Conservation (phyloP, 2,113 vertebrate species). For the Nothocercus julius region DNA sequence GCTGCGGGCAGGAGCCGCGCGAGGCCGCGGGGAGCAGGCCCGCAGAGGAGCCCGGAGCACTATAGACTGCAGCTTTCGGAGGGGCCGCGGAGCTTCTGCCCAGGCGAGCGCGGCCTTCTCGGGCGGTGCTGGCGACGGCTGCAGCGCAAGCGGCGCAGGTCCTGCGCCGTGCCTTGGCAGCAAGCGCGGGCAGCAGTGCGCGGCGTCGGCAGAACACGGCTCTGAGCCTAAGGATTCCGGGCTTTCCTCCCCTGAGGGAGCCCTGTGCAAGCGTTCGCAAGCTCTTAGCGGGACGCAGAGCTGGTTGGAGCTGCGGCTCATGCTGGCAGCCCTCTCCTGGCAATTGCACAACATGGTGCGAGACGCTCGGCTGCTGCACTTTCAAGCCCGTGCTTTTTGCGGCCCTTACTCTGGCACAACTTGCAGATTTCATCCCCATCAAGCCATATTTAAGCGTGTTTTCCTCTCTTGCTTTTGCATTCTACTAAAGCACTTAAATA, state of each 20-base stretch:
- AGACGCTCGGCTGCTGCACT: rapidly evolving
- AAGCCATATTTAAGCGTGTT: background rate
- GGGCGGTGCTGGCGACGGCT: no score
- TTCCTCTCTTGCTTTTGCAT: background rate
- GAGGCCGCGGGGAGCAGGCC: no score
- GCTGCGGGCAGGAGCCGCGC: no score
- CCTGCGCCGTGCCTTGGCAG: no score
- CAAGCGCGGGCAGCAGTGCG: no score
- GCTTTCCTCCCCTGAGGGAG: background rate
- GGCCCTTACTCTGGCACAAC: background rate
- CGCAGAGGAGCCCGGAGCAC: no score
- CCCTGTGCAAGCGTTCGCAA: rapidly evolving
- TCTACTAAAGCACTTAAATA: constrained; percentile 25
- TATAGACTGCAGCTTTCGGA: no score
- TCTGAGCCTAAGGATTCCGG: background rate
- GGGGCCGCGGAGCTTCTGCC: no score
- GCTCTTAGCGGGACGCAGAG: rapidly evolving
- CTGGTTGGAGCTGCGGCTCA: rapidly evolving
- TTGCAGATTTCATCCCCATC: background rate
- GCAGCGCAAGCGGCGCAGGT: no score
- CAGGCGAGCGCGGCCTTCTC: no score
- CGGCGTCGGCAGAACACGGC: no score
- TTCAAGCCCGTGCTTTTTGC: background rate
- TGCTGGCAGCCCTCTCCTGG: rapidly evolving
- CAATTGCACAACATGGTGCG: rapidly evolving